Evolutionary conservation across 2,888 invertebrate species (phyloP).

Genomic region (Dyspetes luteomarginatus): DNA sequence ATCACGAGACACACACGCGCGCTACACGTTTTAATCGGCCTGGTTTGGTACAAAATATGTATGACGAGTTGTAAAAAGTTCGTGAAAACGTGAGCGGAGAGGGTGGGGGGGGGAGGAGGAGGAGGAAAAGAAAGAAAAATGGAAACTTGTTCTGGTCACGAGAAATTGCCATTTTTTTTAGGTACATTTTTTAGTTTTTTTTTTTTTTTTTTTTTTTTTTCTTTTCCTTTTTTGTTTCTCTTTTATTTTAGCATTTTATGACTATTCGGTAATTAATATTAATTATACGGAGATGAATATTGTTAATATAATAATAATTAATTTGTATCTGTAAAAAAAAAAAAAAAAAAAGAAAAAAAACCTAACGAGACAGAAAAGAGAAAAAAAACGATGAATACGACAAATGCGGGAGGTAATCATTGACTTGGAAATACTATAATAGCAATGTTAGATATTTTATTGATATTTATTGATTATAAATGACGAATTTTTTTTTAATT

Average conservation of each 20-base stretch:
- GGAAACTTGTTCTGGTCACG: slow-evolving; percentile 83
- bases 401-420: slow-evolving; percentile 75
- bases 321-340: slow-evolving; percentile 79
- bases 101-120: slow-evolving; percentile 4
- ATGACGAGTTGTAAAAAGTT: slow-evolving; percentile 82
- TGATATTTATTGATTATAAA: slow-evolving; percentile 80
- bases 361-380: slow-evolving; percentile 65
- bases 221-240: slow-evolving; percentile 62
- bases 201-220: slow-evolving; percentile 54
- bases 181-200: slow-evolving; percentile 73
- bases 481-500: slow-evolving; percentile 74
- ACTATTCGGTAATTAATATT: slow-evolving; percentile 72
- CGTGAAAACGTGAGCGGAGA: slow-evolving; percentile 69
- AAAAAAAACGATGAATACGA: slow-evolving; percentile 70
- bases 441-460: slow-evolving; percentile 83
- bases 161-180: slow-evolving; percentile 82
- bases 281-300: slow-evolving; percentile 75
- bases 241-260: slow-evolving; percentile 63
- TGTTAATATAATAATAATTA: slow-evolving; percentile 82
- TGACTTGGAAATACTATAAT: slow-evolving; percentile 79
- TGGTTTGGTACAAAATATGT: slow-evolving; percentile 83
- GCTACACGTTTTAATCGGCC: slow-evolving; percentile 81
- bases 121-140: slow-evolving; percentile 68
- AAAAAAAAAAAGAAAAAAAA: slow-evolving; percentile 19
- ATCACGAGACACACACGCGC: slow-evolving; percentile 71